Evolutionary conservation across 2,113 vertebrate species (phyloP).

Genomic region (Ochotona princeps): DNA sequence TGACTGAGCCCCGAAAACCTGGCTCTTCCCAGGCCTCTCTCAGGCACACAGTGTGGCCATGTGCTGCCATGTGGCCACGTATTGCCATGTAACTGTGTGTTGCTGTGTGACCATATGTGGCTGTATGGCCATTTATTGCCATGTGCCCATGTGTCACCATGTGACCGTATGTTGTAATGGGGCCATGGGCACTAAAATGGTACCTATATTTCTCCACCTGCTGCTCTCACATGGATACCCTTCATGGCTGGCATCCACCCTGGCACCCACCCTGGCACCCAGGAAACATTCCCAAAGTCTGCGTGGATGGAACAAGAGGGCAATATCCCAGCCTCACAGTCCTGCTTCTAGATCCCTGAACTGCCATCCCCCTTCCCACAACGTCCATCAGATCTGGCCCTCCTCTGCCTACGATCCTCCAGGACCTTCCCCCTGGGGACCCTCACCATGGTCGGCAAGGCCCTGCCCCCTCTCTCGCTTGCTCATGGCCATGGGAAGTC

Average conservation of each 20-base stretch:
- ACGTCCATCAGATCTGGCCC: not conserved
- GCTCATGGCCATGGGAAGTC: not conserved
- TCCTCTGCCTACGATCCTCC: not conserved
- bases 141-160: no score
- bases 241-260: not conserved
- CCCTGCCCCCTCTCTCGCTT: not conserved
- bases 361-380: not conserved
- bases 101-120: no score
- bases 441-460: rapidly evolving
- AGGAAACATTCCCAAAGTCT: not conserved
- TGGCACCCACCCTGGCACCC: not conserved
- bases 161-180: no score
- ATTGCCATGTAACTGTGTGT: no score
- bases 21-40: no score
- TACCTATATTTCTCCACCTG: no score
- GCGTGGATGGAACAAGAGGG: not conserved
- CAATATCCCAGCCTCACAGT: not conserved
- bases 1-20: no score
- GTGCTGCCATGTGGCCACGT: no score
- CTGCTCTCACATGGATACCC: not conserved
- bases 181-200: no score
- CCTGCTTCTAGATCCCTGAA: not conserved
- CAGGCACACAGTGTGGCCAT: no score
- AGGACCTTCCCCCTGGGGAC: not conserved
- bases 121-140: no score